A percentile compares a stretch with the other conserved stretches of the same genome.
Evolutionary conservation across 1,140 invertebrate species (phyloP).

Genomic region (Anoplophora glabripennis): DNA sequence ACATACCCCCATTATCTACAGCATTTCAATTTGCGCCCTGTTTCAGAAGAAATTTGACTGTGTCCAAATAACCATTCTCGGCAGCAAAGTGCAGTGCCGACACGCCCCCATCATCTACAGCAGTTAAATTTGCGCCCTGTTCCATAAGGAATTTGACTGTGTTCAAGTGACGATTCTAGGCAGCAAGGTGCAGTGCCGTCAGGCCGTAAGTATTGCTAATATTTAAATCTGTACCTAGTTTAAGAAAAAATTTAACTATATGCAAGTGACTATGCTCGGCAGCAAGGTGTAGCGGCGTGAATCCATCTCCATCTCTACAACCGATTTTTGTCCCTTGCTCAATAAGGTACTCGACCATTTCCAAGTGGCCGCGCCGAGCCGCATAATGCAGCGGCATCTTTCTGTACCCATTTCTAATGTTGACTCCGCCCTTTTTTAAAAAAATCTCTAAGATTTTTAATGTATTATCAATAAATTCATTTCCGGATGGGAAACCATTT

Average conservation of each 20-base stretch:
- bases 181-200: constrained; percentile 53
- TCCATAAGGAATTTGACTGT: constrained; percentile 38
- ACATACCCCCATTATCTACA: too few species aligned
- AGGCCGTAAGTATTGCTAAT: constrained; percentile 10
- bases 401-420: too few species aligned
- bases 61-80: too few species aligned
- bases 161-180: constrained; percentile 51
- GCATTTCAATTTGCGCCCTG: too few species aligned
- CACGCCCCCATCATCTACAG: constrained; percentile 2
- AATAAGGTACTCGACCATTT: constrained; percentile 40
- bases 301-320: constrained; percentile 19
- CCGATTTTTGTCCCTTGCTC: constrained; percentile 23
- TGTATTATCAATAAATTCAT: too few species aligned
- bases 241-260: constrained; percentile 40
- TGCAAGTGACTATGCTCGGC: constrained; percentile 67
- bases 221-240: constrained; percentile 21
- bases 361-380: too few species aligned
- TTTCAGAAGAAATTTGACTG: too few species aligned
- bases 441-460: too few species aligned
- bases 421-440: too few species aligned
- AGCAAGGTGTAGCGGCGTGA: constrained; percentile 34
- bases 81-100: too few species aligned
- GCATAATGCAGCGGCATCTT: too few species aligned
- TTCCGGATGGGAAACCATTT: too few species aligned
- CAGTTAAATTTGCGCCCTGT: constrained; percentile 24